A percentile compares a stretch with the other conserved stretches of the same genome.
phyloP scores from a whole-genome alignment of 1,140 invertebrate genomes.

The Augochlora pura region DNA sequence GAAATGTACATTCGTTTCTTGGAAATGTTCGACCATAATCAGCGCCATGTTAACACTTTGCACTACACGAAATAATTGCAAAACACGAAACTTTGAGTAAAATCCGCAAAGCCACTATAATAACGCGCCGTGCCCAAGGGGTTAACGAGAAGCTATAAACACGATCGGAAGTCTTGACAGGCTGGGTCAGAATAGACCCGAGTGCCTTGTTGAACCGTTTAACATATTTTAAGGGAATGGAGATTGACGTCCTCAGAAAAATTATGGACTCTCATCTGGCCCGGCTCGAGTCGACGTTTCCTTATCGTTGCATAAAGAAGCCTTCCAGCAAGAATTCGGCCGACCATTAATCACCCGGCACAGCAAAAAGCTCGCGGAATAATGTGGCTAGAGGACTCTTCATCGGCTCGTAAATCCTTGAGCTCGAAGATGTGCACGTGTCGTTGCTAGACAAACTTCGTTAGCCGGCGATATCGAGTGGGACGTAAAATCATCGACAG shows the following conservation, averaged over 20 bases:
- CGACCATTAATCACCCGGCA: slow-evolving; percentile 41
- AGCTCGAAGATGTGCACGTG: slow-evolving; percentile 1
- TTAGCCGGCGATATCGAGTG: slow-evolving; percentile 19
- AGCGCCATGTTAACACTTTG: too few relatives aligned
- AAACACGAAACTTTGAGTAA: too few relatives aligned
- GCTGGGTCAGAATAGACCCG: too few relatives aligned
- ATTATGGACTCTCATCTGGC: neutral
- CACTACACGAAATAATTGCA: too few relatives aligned
- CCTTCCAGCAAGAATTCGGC: slow-evolving; percentile 4
- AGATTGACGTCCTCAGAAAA: neutral
- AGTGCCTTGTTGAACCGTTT: neutral
- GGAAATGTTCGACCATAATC: too few relatives aligned
- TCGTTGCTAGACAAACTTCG: slow-evolving; percentile 40
- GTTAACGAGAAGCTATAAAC: too few relatives aligned
- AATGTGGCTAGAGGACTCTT: neutral
- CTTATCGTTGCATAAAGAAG: neutral
- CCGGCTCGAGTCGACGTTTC: neutral
- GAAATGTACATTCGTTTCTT: too few relatives aligned
- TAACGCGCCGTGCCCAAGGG: too few relatives aligned
- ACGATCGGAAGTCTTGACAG: too few relatives aligned
- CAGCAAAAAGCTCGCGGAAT: slow-evolving; percentile 12
- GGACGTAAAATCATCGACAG: slow-evolving; percentile 38
- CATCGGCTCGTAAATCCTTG: slow-evolving; percentile 26
- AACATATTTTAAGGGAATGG: neutral
- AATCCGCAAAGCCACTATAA: too few relatives aligned